These are phyloP conservation scores for Chiroxiphia lanceolata DNA, from an alignment of 2,797 vertebrate species.

Conservation along the genomic window DNA sequence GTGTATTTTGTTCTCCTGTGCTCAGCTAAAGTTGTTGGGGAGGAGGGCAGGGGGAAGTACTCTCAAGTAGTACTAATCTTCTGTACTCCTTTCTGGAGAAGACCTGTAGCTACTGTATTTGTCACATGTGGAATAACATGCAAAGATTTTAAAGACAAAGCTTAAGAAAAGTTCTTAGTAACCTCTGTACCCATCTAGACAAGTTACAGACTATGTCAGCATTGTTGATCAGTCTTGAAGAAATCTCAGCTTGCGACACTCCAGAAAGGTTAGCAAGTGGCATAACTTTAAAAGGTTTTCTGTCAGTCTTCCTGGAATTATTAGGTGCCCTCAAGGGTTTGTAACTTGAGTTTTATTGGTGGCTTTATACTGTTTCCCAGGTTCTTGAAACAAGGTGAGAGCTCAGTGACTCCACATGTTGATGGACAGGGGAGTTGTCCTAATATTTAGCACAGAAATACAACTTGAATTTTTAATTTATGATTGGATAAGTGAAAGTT, in stretches of 20 bases:
- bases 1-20: neutral
- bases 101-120: neutral
- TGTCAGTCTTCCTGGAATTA: slow-evolving; percentile 37
- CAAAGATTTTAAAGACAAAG: neutral
- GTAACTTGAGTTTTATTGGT: neutral
- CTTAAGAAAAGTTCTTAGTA: neutral
- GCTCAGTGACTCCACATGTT: neutral
- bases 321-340: slow-evolving; percentile 20
- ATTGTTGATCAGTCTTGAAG: neutral
- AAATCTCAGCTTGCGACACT: slow-evolving; percentile 24
- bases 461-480: neutral
- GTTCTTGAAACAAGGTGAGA: neutral
- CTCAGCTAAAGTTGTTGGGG: neutral
- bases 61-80: neutral
- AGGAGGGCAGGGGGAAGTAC: neutral
- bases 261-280: neutral
- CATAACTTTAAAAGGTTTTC: slow-evolving; percentile 18
- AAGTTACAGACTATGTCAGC: neutral
- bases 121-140: neutral
- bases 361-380: neutral
- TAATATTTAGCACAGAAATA: neutral
- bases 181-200: neutral
- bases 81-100: neutral
- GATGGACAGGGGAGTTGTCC: slow-evolving; percentile 1
- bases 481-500: neutral